Base-by-base conservation (phyloP, 2,888 invertebrate species). In the Cacoxenus indagator region DNA sequence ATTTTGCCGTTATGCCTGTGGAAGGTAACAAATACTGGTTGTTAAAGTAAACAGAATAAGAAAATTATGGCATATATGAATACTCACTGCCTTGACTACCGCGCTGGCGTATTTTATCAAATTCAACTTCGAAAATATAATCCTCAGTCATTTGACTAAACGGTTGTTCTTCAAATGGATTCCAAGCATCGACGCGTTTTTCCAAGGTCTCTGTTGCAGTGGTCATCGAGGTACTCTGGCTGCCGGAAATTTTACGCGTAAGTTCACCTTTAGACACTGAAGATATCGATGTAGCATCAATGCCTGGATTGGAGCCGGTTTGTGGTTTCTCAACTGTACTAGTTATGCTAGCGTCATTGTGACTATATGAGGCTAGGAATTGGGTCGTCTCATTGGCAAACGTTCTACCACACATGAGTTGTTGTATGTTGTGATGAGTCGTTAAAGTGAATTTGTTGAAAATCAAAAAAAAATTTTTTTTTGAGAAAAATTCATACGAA, bases 71-170 rank as follows among this genome's bases (percentile, higher is more conserved):
- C n/a, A 37, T 64, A 6, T 14, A 54, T 9, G 45, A 65, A 29
- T 45, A 77, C 92, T 91, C 89, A 92, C 94, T 94, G 86, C 92
- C 93, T 87, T 93, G 93, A 81, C 88, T 88, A 46, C 94, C 94
- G 74, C 94, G 93, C 78, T 93, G 90, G 76, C 94, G 89, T 78
- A 95, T 92, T 87, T 93, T 93, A 86, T 95, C 95, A 85, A 95
- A 95, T 87, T 95, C 95, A 48, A 92, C 93, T 68, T 94, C 95
- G 87, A 95, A 95, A 76, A 94, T 91, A 79, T 93, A 92, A 89
- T 95, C 95, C 82, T 95, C 95, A 4, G 93, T 92, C 88, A 94
- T 90, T 81, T 92, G 92, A 84, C 91, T 91, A 85, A 94, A 94
- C 27, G 92, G 92, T 65, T 91, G 90, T 78, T 93, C 93, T 82